Base-by-base conservation (phyloP, 2,797 vertebrate genomes). In the Cossypha niveicapilla region DNA sequence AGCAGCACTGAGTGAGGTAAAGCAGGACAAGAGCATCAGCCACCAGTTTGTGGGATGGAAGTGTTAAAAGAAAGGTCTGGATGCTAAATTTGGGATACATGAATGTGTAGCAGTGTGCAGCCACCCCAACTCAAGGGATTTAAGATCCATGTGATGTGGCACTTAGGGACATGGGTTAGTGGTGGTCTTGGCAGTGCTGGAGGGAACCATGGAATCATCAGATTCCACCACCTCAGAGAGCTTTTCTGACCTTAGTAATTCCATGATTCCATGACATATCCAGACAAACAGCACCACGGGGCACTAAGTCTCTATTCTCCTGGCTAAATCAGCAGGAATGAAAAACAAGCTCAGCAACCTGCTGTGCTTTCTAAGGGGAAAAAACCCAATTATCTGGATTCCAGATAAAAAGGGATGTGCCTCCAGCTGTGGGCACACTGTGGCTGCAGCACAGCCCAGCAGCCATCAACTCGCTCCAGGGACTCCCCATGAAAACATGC, bases 361-460 rank as follows among this genome's bases (percentile, higher is more conserved):
- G 54, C 60, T 58, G 57, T 42, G 76, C n/a, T n/a, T 37, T 6
- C 56, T 30, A 56, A 70, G 16, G 30, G 10, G 2, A 53, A 39
- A 41, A 5, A 5, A 0, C 3, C 0, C 30, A 32, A 30, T 9
- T 50, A 18, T 22, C 58, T 72, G 79, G 63, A 71, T 48, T 39
- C 30, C 34, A 28, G 4, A 28, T 50, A 50, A 50, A 50, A 50
- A 50, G 67, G 3, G 0, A 24, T 74, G 53, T 5, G 7, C 54
- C n/a, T 72, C 75, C 1, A 0, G 7, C 70, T 4, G 2, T 3
- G 3, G 7, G 39, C 42, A n/a, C 27, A 18, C 34, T 23, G n/a
- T 0, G 0, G 45, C 41, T 57, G 68, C 57, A 65, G 18, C 0
- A 0, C 0, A 0, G 62, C 70, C 34, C 65, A 54, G 24, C 47